Base-by-base conservation (phyloP, 2,113 vertebrate genomes). In the Calonectris borealis region DNA sequence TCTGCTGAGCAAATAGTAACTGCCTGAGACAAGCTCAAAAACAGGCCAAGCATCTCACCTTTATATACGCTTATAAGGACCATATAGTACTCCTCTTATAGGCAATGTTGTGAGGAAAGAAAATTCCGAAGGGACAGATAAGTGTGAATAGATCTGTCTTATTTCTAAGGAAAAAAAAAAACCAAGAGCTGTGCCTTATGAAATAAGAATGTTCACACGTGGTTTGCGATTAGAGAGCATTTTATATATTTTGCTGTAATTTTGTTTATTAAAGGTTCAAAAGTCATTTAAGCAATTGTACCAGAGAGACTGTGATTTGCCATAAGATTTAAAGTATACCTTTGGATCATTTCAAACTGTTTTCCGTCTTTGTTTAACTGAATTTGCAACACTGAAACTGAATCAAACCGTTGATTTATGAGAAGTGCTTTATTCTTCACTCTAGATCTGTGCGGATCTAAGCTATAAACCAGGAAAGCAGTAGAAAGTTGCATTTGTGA, bases 381-480 rank as follows among this genome's bases (percentile, higher is more conserved):
- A 62, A 85, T 68, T 87, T 89, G 20, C 34, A 32, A 62, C 7
- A 5, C 4, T 85, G 66, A 92, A 87, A 86, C 46, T 6, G 32
- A 72, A 49, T 66, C 25, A 85, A 93, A 57, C 4, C 42, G 44
- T 13, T 91, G 78, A 64, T 95, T 85, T 86, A 58, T 83, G 68
- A 83, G 48, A 86, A 72, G 15, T 55, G 42, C 27, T 96, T 93
- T 86, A 83, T 77, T 83, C 88, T 95, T 90, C 70, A 69, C 78
- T 93, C 82, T 82, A n/a, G 9, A n/a, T 86, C 65, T 96, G 80
- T 93, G 91, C 93, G 97, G 86, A 96, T 95, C 93, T 93, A 75
- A 95, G 40, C 92, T 94, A 94, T 94, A 97, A 98, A 97, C 81
- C 72, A 96, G 83, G 83, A 96, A 97, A 95, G 86, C 71, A 83